phyloP scores from a whole-genome alignment of 2,113 vertebrate species.

The Gambusia affinis region DNA sequence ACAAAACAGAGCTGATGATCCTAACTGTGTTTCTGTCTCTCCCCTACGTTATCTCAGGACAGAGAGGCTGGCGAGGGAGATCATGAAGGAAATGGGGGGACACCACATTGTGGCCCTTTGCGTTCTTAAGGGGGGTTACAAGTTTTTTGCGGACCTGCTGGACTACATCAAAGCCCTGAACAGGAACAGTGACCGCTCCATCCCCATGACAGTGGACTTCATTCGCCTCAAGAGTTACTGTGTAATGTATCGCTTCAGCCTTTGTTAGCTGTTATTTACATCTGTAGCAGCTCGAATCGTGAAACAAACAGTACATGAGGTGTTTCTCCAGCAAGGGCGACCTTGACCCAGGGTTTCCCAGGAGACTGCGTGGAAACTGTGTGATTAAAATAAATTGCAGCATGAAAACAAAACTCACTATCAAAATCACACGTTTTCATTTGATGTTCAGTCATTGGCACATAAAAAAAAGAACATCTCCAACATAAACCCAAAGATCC shows the following conservation, averaged over 20 bases:
- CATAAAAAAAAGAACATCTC: background rate
- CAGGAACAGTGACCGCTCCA: constrained; percentile 96
- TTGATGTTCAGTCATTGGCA: background rate
- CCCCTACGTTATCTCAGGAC: constrained; percentile 81
- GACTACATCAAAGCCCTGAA: constrained; percentile 99
- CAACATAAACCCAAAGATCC: background rate
- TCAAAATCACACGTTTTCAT: background rate
- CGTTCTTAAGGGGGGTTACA: constrained; percentile 98
- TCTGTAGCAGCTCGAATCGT: background rate
- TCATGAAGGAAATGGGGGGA: constrained; percentile 97
- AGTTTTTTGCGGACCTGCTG: constrained; percentile 97
- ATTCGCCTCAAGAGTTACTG: constrained; percentile 99
- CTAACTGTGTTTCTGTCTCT: background rate
- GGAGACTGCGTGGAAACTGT: background rate
- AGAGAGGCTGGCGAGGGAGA: constrained; percentile 93
- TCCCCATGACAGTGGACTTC: constrained; percentile 99
- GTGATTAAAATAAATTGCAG: background rate
- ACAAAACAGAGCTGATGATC: constrained; percentile 44
- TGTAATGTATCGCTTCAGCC: constrained; percentile 78
- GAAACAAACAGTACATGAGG: too few species aligned
- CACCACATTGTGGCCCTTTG: constrained; percentile 98
- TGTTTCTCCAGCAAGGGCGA: too few species aligned
- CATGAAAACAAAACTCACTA: background rate
- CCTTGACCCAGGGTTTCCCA: background rate
- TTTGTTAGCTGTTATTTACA: background rate